A percentile compares a stretch with the other conserved stretches of the same genome.
Conservation (phyloP, 2,113 vertebrate genomes). For the Odontophorus gujanensis region DNA sequence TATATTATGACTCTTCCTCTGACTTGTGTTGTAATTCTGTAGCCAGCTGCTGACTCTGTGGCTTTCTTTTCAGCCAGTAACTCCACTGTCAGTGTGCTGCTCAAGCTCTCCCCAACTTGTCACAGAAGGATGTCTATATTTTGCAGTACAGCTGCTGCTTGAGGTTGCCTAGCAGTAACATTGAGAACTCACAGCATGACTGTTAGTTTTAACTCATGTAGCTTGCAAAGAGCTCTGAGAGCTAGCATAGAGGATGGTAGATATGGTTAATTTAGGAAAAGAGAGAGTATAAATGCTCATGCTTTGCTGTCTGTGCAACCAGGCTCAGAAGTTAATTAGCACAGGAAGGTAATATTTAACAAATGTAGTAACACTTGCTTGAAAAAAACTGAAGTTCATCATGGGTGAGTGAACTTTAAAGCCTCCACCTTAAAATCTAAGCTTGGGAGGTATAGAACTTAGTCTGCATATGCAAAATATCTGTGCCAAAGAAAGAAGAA, state of each 20-base stretch:
- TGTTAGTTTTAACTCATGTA: neutral
- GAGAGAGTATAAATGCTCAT: fast-evolving
- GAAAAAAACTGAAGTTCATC: neutral
- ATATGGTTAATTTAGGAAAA: neutral
- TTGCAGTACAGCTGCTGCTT: neutral
- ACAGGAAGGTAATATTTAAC: neutral
- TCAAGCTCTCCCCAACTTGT: neutral
- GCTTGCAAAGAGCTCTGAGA: neutral
- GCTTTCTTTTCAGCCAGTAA: neutral
- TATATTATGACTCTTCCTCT: neutral
- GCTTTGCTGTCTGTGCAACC: neutral
- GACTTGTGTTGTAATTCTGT: neutral
- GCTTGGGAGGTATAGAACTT: neutral
- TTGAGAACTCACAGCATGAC: neutral
- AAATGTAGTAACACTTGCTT: neutral
- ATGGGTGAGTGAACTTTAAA: neutral
- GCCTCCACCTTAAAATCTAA: neutral
- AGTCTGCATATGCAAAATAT: neutral
- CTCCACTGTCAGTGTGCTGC: neutral
- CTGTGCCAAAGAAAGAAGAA: neutral
- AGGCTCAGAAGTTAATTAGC: neutral
- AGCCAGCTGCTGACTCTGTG: constrained; percentile 1
- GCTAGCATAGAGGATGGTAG: fast-evolving
- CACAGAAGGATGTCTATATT: neutral
- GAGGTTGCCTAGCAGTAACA: neutral